phyloP scores from a whole-genome alignment of 2,888 invertebrate species.

The Sminthurinus aureus region DNA sequence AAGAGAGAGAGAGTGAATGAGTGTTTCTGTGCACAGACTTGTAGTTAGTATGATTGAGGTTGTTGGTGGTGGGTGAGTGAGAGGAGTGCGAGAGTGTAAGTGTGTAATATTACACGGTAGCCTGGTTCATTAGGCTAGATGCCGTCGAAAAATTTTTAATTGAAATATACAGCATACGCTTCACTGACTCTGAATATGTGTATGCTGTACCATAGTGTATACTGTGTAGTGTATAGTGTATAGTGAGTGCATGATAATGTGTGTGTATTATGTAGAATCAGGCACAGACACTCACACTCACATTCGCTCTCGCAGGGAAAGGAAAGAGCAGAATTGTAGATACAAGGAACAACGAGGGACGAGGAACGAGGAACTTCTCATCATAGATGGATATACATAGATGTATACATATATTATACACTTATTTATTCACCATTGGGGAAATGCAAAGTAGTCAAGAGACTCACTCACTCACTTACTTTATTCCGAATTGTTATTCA shows the following conservation, averaged over 20 bases:
- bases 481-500: too few species aligned
- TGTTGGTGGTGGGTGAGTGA: conserved; percentile 29
- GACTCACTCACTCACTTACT: not conserved
- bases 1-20: not conserved
- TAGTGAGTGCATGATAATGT: too few species aligned
- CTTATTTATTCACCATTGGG: conserved; percentile 18
- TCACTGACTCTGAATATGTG: conserved; percentile 33
- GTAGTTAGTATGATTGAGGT: conserved; percentile 33
- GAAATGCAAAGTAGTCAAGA: conserved; percentile 19
- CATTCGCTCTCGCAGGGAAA: not conserved
- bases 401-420: not conserved
- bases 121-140: conserved; percentile 52
- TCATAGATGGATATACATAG: too few species aligned
- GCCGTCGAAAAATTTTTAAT: conserved; percentile 54
- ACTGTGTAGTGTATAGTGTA: too few species aligned
- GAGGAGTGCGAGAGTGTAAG: conserved; percentile 30
- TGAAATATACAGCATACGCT: conserved; percentile 53
- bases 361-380: not conserved
- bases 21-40: not conserved
- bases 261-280: too few species aligned
- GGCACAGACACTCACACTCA: too few species aligned
- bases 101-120: conserved; percentile 40
- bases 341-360: too few species aligned
- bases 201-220: not conserved
- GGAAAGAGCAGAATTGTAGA: not conserved